These are phyloP conservation scores for Ephydatia muelleri DNA, from an alignment of 37 sponge, comb jelly and placozoan genomes.

Conservation along the genomic window DNA sequence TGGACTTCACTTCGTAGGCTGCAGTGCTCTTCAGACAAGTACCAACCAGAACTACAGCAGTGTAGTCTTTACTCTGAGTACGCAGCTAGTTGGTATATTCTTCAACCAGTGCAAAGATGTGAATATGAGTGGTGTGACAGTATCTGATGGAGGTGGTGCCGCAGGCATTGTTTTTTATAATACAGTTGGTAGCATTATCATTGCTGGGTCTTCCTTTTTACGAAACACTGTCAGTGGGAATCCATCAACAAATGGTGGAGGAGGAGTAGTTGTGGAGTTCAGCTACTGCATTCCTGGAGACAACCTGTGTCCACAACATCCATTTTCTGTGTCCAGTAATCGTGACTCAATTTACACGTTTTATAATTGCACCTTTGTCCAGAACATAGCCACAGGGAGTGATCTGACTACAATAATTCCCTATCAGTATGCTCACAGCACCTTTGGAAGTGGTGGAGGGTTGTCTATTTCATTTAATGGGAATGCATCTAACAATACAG, in stretches of 20 bases:
- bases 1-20: too few relatives aligned
- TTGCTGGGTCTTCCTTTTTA: slow-evolving; percentile 18
- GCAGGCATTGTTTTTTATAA: slow-evolving; percentile 48
- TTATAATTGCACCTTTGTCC: background rate
- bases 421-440: slow-evolving; percentile 7
- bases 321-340: background rate
- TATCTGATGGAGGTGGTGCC: slow-evolving; percentile 27
- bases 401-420: slow-evolving; percentile 12
- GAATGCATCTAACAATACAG: slow-evolving; percentile 21
- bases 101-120: slow-evolving; percentile 28
- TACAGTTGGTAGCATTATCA: slow-evolving; percentile 9
- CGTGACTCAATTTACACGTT: too few relatives aligned
- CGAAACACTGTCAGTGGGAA: slow-evolving; percentile 7
- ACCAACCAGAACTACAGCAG: slow-evolving; percentile 11
- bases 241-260: background rate
- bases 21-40: background rate
- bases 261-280: slow-evolving; percentile 42
- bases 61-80: background rate
- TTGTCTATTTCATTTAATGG: slow-evolving; percentile 57
- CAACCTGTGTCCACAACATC: background rate
- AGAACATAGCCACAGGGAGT: too few relatives aligned
- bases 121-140: slow-evolving; percentile 20
- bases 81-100: slow-evolving; percentile 28
- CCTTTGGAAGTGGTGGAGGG: slow-evolving; percentile 62
- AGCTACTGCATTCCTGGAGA: slow-evolving; percentile 57